phyloP scores from a whole-genome alignment of 2,113 vertebrate genomes.

The Poeciliopsis occidentalis region DNA sequence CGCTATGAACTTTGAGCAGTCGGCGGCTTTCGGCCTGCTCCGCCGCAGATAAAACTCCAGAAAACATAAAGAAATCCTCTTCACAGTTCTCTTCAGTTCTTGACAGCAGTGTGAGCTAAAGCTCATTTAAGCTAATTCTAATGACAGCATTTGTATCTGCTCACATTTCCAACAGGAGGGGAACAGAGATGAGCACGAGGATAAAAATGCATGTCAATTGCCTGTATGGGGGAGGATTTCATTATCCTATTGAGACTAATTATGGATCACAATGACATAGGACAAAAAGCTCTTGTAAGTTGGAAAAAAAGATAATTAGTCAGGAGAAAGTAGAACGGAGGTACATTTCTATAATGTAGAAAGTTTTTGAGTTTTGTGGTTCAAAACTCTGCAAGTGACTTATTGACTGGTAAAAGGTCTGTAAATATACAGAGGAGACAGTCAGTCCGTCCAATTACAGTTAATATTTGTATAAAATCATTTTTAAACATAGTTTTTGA shows the following conservation, averaged over 20 bases:
- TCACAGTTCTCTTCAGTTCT: background rate
- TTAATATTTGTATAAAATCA: background rate
- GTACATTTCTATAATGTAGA: no score
- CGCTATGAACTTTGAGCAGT: background rate
- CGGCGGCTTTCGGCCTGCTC: background rate
- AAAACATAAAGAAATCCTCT: background rate
- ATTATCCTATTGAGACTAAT: constrained; percentile 37
- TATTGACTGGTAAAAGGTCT: background rate
- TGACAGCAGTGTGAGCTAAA: background rate
- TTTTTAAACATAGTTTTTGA: background rate
- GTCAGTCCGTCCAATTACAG: background rate
- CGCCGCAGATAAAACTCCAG: background rate
- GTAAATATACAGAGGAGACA: background rate
- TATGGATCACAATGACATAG: constrained; percentile 15
- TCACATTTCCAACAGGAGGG: background rate
- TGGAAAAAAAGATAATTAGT: background rate
- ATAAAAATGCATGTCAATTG: constrained; percentile 16
- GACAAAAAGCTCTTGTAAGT: background rate
- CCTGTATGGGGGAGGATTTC: constrained; percentile 23
- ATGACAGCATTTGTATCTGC: background rate
- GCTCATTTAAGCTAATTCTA: no score
- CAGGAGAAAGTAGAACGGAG: no score
- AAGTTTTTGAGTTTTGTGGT: background rate
- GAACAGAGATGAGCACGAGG: background rate
- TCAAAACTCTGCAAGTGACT: background rate